These are phyloP conservation scores for Junonia oenone DNA, from an alignment of 2,888 invertebrate species.

Conservation along the genomic window DNA sequence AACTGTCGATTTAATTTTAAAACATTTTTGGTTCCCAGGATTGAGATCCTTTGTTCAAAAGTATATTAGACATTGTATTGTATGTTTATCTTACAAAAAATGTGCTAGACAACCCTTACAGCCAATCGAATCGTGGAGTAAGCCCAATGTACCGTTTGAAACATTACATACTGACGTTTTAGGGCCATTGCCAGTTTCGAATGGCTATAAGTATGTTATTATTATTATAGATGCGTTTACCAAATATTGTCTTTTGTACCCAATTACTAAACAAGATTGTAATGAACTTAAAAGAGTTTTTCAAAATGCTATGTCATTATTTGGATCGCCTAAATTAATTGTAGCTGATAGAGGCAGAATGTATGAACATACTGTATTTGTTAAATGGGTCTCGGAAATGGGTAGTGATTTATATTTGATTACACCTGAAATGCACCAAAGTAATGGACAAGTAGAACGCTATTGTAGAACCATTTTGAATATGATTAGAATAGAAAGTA, in stretches of 20 bases:
- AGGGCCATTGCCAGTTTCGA: constrained; percentile 21
- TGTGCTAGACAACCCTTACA: constrained; percentile 24
- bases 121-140: constrained; percentile 29
- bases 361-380: constrained; percentile 1
- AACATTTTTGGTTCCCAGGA: constrained; percentile 17
- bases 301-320: constrained; percentile 10
- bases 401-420: constrained; percentile 21
- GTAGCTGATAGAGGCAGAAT: constrained; percentile 14
- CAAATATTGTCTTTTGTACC: constrained; percentile 16
- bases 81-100: constrained; percentile 24
- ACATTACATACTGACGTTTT: constrained; percentile 18
- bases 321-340: constrained; percentile 13
- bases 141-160: constrained; percentile 27
- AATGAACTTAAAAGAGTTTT: constrained; percentile 14
- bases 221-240: constrained; percentile 21
- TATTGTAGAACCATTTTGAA: constrained; percentile 25
- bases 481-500: constrained; percentile 15
- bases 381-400: neutral
- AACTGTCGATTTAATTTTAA: neutral
- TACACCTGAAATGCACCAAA: constrained; percentile 29
- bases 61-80: constrained; percentile 8
- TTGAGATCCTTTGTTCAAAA: constrained; percentile 13
- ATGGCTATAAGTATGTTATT: constrained; percentile 22
- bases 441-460: constrained; percentile 29
- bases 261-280: constrained; percentile 15